Conservation (phyloP, 2,888 invertebrate species). For the Scaptomyza tumidula region DNA sequence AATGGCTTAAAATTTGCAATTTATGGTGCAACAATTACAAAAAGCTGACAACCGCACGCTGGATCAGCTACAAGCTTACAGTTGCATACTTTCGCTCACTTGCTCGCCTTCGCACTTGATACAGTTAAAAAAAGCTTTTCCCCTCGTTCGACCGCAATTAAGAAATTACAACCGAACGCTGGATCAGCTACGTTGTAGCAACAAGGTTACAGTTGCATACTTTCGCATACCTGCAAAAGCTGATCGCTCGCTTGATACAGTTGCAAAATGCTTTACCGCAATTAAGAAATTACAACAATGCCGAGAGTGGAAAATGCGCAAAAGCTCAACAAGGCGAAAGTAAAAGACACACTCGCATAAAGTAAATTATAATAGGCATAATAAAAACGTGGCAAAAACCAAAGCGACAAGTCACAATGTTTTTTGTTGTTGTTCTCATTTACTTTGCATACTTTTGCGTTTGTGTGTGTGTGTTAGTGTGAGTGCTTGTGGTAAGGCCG, state of each 20-base stretch:
- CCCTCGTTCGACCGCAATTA: conserved; percentile 74
- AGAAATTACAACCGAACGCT: conserved; percentile 54
- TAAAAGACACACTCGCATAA: conserved; percentile 64
- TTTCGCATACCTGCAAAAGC: conserved; percentile 16
- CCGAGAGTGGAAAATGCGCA: conserved; percentile 44
- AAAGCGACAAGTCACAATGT: conserved; percentile 69
- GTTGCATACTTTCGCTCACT: background rate
- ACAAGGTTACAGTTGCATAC: conserved; percentile 21
- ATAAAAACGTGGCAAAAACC: conserved; percentile 70
- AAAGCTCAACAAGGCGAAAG: conserved; percentile 47
- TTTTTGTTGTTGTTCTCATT: conserved; percentile 69
- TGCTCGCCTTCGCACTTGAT: conserved; percentile 3
- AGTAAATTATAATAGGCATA: conserved; percentile 80
- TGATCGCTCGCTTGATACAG: conserved; percentile 13
- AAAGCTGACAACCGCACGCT: conserved; percentile 11
- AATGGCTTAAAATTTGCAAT: conserved; percentile 31
- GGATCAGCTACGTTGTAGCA: conserved; percentile 23
- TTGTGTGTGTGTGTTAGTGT: conserved; percentile 23
- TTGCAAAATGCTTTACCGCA: conserved; percentile 45
- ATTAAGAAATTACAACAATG: conserved; percentile 68
- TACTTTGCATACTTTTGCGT: conserved; percentile 59
- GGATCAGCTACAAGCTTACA: conserved; percentile 26
- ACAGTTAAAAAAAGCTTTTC: conserved; percentile 18
- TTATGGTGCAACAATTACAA: conserved; percentile 5
- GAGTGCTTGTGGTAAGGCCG: conserved; percentile 52